Conservation (phyloP, 2,888 invertebrate species). For the Athrips mouffetella region DNA sequence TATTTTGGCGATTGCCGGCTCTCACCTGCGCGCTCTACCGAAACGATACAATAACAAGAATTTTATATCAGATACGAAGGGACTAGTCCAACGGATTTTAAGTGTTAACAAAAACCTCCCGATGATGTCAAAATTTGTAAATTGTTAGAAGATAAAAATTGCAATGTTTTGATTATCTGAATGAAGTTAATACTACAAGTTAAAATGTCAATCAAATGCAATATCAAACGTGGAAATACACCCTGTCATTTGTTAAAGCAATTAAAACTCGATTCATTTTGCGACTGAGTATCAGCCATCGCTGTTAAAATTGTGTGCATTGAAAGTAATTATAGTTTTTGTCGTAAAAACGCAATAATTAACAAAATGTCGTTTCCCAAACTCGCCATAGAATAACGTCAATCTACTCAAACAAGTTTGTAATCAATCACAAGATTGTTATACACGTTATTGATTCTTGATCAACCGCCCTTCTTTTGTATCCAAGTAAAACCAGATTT, state of each 20-base stretch:
- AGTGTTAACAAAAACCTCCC: slow-evolving; percentile 3
- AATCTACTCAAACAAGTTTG: slow-evolving; percentile 70
- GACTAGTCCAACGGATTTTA: slow-evolving; percentile 38
- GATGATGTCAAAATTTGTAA: neutral
- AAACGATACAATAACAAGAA: slow-evolving; percentile 42
- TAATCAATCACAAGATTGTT: slow-evolving; percentile 77
- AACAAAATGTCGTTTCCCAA: slow-evolving; percentile 32
- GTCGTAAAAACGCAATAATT: slow-evolving; percentile 44
- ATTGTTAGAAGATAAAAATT: too few relatives aligned
- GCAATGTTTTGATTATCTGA: too few relatives aligned
- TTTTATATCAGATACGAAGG: slow-evolving; percentile 37
- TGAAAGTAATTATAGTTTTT: slow-evolving; percentile 31
- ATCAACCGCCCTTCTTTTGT: slow-evolving; percentile 63
- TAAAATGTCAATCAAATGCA: slow-evolving; percentile 1
- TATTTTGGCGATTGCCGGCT: slow-evolving; percentile 61
- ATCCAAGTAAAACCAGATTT: slow-evolving; percentile 56
- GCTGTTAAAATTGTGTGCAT: slow-evolving; percentile 5
- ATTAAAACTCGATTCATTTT: slow-evolving; percentile 13
- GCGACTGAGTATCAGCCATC: slow-evolving; percentile 5
- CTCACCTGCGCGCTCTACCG: slow-evolving; percentile 68
- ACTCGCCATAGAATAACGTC: slow-evolving; percentile 47
- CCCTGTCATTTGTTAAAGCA: slow-evolving; percentile 8
- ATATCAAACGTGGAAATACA: neutral
- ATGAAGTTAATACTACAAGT: too few relatives aligned
- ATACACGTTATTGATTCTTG: slow-evolving; percentile 59